Conservation (phyloP, 2,113 vertebrate species). For the Pterophyllum scalare region DNA sequence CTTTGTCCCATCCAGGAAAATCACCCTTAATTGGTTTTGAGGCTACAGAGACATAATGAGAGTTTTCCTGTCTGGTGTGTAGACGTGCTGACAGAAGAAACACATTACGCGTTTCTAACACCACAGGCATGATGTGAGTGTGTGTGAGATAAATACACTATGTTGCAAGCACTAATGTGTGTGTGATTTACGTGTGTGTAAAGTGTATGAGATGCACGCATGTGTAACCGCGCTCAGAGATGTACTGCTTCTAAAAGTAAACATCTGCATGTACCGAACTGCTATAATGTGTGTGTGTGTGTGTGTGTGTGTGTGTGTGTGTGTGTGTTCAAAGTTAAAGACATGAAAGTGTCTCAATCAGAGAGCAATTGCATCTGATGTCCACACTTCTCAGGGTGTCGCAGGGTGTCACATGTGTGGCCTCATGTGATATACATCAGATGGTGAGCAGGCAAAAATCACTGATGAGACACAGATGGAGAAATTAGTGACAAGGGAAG, state of each 20-base stretch:
- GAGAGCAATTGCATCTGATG: constrained; percentile 3
- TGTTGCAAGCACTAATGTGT: background rate
- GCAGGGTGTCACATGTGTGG: constrained; percentile 32
- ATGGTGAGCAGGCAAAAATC: constrained; percentile 18
- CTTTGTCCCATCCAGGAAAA: background rate
- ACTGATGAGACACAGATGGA: constrained; percentile 25
- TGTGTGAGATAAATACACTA: background rate
- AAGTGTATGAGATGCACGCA: background rate
- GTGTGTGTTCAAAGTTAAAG: background rate
- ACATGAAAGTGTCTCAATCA: background rate
- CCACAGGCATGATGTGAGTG: constrained; percentile 6
- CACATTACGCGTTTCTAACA: constrained; percentile 40
- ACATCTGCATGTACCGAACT: background rate
- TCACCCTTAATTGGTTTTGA: constrained; percentile 15
- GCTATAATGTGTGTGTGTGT: background rate
- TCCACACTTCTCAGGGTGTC: constrained; percentile 19
- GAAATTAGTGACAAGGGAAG: background rate
- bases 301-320: background rate
- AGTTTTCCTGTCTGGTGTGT: constrained; percentile 28
- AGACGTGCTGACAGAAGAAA: constrained; percentile 44
- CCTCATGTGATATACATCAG: constrained; percentile 22
- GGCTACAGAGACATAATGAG: background rate
- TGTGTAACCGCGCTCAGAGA: no score
- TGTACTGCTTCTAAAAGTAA: background rate
- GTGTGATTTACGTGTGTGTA: background rate